These are phyloP conservation scores for Drosophila pachea DNA, from an alignment of 1,140 invertebrate genomes.

Conservation along the genomic window DNA sequence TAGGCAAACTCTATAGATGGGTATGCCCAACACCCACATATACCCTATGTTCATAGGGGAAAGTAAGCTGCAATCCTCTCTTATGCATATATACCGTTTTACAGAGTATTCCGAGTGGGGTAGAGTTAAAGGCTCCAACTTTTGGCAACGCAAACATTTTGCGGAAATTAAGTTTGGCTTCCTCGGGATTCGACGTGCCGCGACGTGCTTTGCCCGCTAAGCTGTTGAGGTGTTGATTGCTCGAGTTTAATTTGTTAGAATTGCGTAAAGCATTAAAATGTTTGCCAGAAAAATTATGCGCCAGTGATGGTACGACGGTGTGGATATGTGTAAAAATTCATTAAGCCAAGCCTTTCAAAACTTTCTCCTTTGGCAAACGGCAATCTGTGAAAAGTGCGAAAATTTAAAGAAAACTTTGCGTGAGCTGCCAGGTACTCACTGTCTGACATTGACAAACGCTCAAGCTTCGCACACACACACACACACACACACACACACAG, in stretches of 20 bases:
- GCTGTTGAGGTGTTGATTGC: slow-evolving; percentile 69
- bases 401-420: slow-evolving; percentile 72
- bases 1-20: no score
- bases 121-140: slow-evolving; percentile 16
- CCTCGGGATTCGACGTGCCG: not conserved
- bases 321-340: slow-evolving; percentile 56
- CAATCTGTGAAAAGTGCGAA: slow-evolving; percentile 71
- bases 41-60: not conserved
- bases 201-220: slow-evolving; percentile 22
- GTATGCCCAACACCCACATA: not conserved
- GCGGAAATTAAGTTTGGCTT: slow-evolving; percentile 70
- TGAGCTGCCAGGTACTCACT: not conserved
- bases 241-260: slow-evolving; percentile 75
- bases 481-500: not conserved
- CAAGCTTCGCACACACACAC: not conserved
- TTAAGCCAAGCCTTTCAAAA: slow-evolving; percentile 47
- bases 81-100: not conserved
- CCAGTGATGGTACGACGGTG: not conserved
- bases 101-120: slow-evolving; percentile 18
- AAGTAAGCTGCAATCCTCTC: not conserved
- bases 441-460: slow-evolving; percentile 65
- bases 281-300: slow-evolving; percentile 71
- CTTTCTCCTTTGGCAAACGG: slow-evolving; percentile 58
- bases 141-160: slow-evolving; percentile 56
- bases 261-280: slow-evolving; percentile 76